Percentiles rank a stretch among this genome's conserved stretches.
Evolutionary conservation across 1,140 invertebrate species (phyloP).

Genomic region (Drosophila watanabei): DNA sequence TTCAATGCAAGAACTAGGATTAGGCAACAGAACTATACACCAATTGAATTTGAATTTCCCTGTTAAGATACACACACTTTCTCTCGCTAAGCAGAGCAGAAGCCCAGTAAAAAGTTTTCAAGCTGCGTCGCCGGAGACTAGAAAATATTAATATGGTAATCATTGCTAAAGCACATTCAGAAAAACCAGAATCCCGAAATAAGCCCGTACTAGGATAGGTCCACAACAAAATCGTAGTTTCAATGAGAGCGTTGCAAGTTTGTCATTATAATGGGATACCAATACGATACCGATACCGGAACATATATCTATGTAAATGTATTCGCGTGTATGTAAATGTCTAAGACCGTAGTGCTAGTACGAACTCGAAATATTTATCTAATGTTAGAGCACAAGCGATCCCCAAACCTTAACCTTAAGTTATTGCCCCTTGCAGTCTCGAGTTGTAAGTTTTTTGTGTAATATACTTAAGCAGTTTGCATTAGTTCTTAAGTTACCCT

Average conservation of each 20-base stretch:
- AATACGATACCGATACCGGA: conserved; percentile 40
- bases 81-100: conserved; percentile 11
- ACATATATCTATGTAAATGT: conserved; percentile 68
- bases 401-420: conserved; percentile 26
- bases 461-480: conserved; percentile 79
- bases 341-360: conserved; percentile 71
- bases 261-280: conserved; percentile 40
- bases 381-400: conserved; percentile 71
- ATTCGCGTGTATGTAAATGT: conserved; percentile 71
- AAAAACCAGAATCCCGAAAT: conserved; percentile 6
- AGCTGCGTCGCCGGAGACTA: neutral
- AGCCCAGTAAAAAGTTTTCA: conserved; percentile 40
- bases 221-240: conserved; percentile 35
- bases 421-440: conserved; percentile 36
- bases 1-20: conserved; percentile 70
- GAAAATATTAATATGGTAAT: conserved; percentile 36
- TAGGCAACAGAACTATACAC: conserved; percentile 27
- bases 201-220: conserved; percentile 35
- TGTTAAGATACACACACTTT: conserved; percentile 35
- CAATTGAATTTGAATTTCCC: conserved; percentile 15
- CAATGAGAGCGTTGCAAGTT: conserved; percentile 44
- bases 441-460: conserved; percentile 66
- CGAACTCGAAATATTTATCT: conserved; percentile 67
- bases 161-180: conserved; percentile 42
- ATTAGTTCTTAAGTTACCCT: conserved; percentile 67